Evolutionary conservation across 2,797 vertebrate species (phyloP).

Genomic region (Rhynchotus rufescens): DNA sequence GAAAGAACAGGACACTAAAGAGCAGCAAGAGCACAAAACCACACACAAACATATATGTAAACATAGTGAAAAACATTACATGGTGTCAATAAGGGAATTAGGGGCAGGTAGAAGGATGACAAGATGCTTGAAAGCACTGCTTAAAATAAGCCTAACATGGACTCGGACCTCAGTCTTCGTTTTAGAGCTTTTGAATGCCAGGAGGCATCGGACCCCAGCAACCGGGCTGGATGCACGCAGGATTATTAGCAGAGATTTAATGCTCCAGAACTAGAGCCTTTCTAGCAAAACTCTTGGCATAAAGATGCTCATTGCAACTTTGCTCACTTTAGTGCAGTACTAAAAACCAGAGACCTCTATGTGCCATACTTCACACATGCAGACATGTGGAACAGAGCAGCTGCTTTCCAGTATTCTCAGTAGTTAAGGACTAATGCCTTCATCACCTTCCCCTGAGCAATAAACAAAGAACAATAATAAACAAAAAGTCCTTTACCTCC

Average conservation of each 20-base stretch:
- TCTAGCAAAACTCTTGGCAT: neutral
- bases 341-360: neutral
- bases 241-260: neutral
- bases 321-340: neutral
- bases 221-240: neutral
- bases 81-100: neutral
- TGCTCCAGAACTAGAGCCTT: neutral
- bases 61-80: neutral
- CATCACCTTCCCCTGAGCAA: neutral
- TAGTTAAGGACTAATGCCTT: neutral
- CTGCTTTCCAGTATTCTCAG: neutral
- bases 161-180: neutral
- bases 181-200: neutral
- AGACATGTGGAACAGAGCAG: neutral
- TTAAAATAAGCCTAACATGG: neutral
- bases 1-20: neutral
- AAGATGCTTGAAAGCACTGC: neutral
- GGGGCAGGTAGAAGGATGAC: neutral
- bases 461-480: neutral
- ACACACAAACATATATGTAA: neutral
- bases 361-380: neutral
- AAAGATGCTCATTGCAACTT: neutral
- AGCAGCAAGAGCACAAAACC: neutral
- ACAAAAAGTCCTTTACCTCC: neutral
- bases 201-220: neutral